phyloP scores from a whole-genome alignment of 2,113 vertebrate species.

The Mixornis gularis region DNA sequence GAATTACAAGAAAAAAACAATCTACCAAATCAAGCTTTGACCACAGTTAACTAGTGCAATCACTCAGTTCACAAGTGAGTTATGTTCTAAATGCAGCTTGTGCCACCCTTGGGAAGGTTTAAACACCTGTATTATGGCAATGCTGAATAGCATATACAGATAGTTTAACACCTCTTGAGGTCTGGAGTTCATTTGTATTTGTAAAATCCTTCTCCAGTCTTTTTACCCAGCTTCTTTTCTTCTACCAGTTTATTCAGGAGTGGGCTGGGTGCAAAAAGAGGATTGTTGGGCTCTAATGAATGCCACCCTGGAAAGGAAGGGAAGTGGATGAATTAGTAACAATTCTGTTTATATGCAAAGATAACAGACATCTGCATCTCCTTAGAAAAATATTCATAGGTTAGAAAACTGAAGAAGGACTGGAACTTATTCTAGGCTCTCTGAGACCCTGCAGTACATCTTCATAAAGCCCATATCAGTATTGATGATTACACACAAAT shows the following conservation, averaged over 20 bases:
- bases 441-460: background rate
- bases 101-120: background rate
- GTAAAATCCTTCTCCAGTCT: conserved; percentile 94
- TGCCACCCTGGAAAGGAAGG: conserved; percentile 82
- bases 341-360: background rate
- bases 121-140: background rate
- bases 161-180: background rate
- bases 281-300: conserved; percentile 77
- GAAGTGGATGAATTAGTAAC: background rate
- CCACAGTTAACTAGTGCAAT: background rate
- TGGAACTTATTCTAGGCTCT: background rate
- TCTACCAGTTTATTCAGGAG: conserved; percentile 85
- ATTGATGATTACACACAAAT: background rate
- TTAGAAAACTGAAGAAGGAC: background rate
- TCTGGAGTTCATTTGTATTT: conserved; percentile 80
- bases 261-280: conserved; percentile 78
- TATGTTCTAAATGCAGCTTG: background rate
- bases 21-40: conserved; percentile 21
- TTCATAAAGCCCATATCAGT: background rate
- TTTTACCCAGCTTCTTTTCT: conserved; percentile 90
- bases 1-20: conserved; percentile 32
- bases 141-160: background rate
- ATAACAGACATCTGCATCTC: background rate
- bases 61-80: background rate
- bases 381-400: background rate